These are phyloP conservation scores for Crotalus horridus DNA, from an alignment of 2,113 vertebrate genomes.

Conservation along the genomic window DNA sequence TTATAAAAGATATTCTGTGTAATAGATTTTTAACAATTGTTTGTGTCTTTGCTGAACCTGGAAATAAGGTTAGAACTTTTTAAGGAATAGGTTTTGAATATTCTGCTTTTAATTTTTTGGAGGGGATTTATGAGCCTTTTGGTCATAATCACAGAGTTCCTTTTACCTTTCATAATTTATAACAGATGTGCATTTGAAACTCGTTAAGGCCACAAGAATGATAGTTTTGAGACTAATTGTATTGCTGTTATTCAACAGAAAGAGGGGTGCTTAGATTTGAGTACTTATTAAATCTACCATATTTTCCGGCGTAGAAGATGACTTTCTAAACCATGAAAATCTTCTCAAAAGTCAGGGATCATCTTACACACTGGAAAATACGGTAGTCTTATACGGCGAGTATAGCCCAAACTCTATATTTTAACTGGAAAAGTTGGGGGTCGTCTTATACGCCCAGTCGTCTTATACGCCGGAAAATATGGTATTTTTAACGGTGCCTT, in stretches of 20 bases:
- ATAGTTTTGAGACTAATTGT: constrained; percentile 28
- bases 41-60: not conserved
- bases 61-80: constrained; percentile 32
- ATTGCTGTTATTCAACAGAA: constrained; percentile 21
- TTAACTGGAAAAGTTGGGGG: too few species aligned
- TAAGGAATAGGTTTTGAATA: constrained; percentile 15
- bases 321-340: too few species aligned
- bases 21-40: not conserved
- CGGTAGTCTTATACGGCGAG: too few species aligned
- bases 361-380: too few species aligned
- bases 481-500: not conserved
- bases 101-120: constrained; percentile 25
- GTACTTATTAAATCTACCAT: constrained; percentile 12
- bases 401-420: too few species aligned
- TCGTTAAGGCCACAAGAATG: constrained; percentile 31
- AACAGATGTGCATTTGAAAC: constrained; percentile 15
- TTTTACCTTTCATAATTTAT: constrained; percentile 34
- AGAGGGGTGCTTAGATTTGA: constrained; percentile 9
- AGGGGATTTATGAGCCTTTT: constrained; percentile 24
- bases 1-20: not conserved
- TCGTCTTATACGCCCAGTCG: too few species aligned
- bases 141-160: constrained; percentile 25
- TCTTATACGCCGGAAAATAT: too few species aligned
- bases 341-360: too few species aligned
- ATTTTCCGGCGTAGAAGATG: too few species aligned